Base-by-base conservation (phyloP, 2,888 invertebrate species). In the Heliconius hortense region DNA sequence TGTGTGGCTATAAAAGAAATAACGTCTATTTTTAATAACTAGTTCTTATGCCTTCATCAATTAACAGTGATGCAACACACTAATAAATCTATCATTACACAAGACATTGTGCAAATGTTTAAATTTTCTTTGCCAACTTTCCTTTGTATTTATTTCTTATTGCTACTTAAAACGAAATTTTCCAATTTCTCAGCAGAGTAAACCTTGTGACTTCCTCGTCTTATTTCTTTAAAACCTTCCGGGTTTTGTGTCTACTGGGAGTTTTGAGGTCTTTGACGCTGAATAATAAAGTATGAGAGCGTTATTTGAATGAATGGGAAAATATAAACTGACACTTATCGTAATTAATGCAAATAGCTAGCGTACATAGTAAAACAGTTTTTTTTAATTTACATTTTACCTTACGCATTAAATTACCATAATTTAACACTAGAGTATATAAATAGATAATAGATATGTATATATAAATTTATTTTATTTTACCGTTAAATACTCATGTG, bases 251-350 rank as follows among this genome's bases (percentile, higher is more conserved):
- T 73, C 81, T 84, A 83, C 84, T 87, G 88, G 78, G 88, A 88
- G 84, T 80, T 73, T 71, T 75, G 70, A 75, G 74, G 74, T 75
- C 74, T 75, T 75, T 76, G 77, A 76, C 78, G 77, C 73, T 76
- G 78, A 78, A 80, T 78, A 81, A 79, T 83, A 81, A 85, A 88
- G 84, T 80, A 82, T 87, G 87, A 75, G 86, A 87, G 86, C 79
- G 62, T 24, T 77, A 72, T 76, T 76, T 78, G 72, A 78, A 78
- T 77, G 79, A 80, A 82, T 80, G 83, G 81, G 82, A 80, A 78
- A 76, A 39, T 72, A 66, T 76, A 70, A 74, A 56, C 70, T 63
- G 69, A 70, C 70, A 64, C 31, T 76, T 72, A 71, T 21, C 43
- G 72, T 53, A 24, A 72, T 75, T 75, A 75, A 72, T 72, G 59